Conservation (phyloP, 2,113 vertebrate species). For the Arizona elegans region DNA sequence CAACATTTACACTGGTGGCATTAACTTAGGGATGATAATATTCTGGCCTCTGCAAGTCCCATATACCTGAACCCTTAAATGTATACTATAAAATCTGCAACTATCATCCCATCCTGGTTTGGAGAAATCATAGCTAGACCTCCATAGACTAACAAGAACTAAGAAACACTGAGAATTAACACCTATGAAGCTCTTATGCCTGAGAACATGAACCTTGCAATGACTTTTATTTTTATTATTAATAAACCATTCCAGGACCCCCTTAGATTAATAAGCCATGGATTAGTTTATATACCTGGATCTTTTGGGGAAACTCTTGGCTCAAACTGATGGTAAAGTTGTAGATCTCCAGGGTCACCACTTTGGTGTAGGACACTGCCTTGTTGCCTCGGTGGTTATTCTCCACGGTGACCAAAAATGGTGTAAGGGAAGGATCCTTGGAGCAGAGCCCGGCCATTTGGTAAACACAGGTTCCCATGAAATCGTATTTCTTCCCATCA, state of each 20-base stretch:
- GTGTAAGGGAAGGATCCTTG: not conserved
- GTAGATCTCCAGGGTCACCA: constrained; percentile 62
- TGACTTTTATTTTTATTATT: not conserved
- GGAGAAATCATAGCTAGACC: not conserved
- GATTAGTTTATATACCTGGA: not conserved
- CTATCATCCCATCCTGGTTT: not conserved
- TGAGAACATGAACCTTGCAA: not conserved
- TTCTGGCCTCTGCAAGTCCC: not conserved
- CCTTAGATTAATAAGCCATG: not conserved
- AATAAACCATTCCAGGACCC: not conserved
- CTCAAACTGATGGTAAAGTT: constrained; percentile 27
- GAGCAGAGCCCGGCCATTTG: constrained; percentile 54
- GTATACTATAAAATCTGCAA: not conserved
- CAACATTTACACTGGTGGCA: not conserved
- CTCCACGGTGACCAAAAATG: constrained; percentile 62
- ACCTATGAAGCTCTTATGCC: not conserved
- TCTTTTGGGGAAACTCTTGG: constrained; percentile 3
- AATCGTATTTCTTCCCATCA: constrained; percentile 51
- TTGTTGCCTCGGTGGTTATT: constrained; percentile 50
- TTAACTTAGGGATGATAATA: not conserved
- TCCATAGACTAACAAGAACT: not conserved
- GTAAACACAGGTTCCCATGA: constrained; percentile 65
- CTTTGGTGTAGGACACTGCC: constrained; percentile 49
- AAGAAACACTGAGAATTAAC: not conserved
- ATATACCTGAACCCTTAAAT: not conserved